Conservation (phyloP, 2,797 vertebrate genomes). For the Percopsis omiscomaycus region DNA sequence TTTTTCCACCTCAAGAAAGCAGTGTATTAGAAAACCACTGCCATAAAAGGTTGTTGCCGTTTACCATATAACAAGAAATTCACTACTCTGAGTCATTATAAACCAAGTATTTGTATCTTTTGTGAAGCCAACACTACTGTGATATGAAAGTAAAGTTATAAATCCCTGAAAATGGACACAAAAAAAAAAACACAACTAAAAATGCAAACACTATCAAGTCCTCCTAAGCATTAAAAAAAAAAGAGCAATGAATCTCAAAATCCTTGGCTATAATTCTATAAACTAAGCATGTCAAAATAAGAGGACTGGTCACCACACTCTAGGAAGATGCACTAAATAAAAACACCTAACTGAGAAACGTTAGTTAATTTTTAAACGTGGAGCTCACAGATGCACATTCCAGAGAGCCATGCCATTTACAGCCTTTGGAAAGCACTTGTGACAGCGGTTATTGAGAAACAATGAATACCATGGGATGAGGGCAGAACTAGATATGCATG, state of each 20-base stretch:
- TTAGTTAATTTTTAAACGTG: constrained; percentile 50
- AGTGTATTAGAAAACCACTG: too few relatives aligned
- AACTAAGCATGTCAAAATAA: constrained; percentile 34
- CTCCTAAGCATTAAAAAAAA: constrained; percentile 7
- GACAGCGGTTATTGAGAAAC: constrained; percentile 64
- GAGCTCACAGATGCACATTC: constrained; percentile 56
- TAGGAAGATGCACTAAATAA: constrained; percentile 29
- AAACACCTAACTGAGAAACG: constrained; percentile 26
- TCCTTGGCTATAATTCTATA: constrained; percentile 25
- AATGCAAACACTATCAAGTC: neutral
- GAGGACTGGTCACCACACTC: constrained; percentile 11
- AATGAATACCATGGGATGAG: constrained; percentile 65
- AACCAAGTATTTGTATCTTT: neutral
- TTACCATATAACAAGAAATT: neutral
- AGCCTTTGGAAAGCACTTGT: constrained; percentile 56
- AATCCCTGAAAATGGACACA: neutral
- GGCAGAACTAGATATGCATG: constrained; percentile 71
- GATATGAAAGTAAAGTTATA: neutral
- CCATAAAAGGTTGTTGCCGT: neutral
- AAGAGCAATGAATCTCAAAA: constrained; percentile 25
- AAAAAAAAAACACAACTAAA: too few relatives aligned
- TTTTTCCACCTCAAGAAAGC: too few relatives aligned
- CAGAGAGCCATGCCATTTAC: constrained; percentile 69
- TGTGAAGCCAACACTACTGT: neutral
- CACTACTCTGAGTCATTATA: constrained; percentile 7